Base-by-base conservation (phyloP, 2,797 vertebrate species). In the Macropus fuliginosus region DNA sequence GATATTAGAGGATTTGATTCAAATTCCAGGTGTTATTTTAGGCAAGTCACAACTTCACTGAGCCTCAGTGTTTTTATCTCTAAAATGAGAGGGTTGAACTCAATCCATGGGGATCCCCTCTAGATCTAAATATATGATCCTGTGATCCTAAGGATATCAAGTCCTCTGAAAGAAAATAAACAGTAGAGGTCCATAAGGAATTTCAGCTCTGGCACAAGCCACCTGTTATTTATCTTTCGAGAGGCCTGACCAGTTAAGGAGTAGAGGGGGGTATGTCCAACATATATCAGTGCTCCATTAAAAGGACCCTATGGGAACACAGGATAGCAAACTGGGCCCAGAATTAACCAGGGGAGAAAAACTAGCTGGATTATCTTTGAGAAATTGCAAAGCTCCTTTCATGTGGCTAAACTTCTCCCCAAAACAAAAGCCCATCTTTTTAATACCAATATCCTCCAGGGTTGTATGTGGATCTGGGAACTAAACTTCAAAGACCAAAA, bases 11-110 rank as follows among this genome's bases (percentile, higher is more conserved):
- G 93, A 81, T 57, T 90, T 89, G 13, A 50, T 34, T 91, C 92
- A 55, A n/a, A 93, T 94, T 55, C 28, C 29, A 24, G 24, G 40
- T 95, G 59, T 89, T 18, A 95, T 91, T 87, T 21, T 59, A 55
- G 94, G 55, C 5, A 87, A 18, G 31, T 93, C 81, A 94, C 94
- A 89, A 91, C 52, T 81, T 87, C 40, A 10, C 52, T 74, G 16
- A 55, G 24, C 21, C 9, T 56, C 87, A 55, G 6, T 93, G 92
- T 96, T n/a, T 74, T 94, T 28, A 40, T 92, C 31, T 87, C 9
- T 57, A 62, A 66, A 34, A 21, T 93, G 21, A 95, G 2, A 46
- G 18, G 21, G 6, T 40, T 81, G n/a, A 0, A 81, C 18, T 46
- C 66, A 21, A 46, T 40, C n/a, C 8, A n/a, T 66, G 62, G 62